phyloP scores from a whole-genome alignment of 2,113 vertebrate genomes.

The Jacana jacana region DNA sequence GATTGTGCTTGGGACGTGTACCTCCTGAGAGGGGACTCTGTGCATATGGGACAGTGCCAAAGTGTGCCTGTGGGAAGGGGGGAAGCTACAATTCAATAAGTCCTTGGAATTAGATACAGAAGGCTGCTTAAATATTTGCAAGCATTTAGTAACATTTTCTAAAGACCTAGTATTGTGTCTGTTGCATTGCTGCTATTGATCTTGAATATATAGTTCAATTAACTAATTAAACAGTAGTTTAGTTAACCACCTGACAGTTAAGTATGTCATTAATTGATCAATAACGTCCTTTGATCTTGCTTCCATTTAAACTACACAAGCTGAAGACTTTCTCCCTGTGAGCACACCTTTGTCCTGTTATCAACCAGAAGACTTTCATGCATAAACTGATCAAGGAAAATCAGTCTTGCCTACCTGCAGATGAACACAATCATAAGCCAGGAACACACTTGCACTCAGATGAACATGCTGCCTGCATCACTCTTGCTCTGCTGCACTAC shows the following conservation, averaged over 20 bases:
- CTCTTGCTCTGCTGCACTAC: neutral
- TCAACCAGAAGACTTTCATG: neutral
- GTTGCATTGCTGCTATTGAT: neutral
- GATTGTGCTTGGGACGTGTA: neutral
- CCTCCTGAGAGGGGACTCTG: rapidly evolving
- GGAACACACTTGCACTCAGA: neutral
- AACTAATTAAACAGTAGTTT: neutral
- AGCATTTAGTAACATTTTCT: neutral
- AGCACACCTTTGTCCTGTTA: neutral
- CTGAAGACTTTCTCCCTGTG: neutral
- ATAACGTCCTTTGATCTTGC: neutral
- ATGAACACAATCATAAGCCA: neutral
- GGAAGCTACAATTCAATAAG: neutral
- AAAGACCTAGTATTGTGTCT: rapidly evolving
- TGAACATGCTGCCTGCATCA: neutral
- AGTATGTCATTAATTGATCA: neutral
- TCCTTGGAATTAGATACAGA: neutral
- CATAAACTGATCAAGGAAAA: neutral
- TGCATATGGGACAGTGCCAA: rapidly evolving
- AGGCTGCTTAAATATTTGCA: neutral
- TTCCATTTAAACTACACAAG: neutral
- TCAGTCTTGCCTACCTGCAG: neutral
- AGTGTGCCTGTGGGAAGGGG: neutral
- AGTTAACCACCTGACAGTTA: neutral
- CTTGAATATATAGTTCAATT: neutral